Evolutionary conservation across 2,888 invertebrate genomes (phyloP), one percentile per base, ranked within the genome.

Genomic region (Drosophila limbata): DNA sequence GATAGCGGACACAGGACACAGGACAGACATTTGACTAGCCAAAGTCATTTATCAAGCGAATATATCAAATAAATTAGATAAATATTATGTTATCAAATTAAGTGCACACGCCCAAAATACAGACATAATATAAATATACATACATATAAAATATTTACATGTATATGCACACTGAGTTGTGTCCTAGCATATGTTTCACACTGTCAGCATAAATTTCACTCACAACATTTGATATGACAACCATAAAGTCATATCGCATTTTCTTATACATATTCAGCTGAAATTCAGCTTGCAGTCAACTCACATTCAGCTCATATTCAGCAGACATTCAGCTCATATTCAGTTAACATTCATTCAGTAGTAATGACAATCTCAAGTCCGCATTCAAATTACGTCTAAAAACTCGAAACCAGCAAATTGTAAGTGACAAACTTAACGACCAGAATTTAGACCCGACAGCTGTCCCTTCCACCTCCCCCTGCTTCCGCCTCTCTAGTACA

Each of bases 71-170:
- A 82, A 88, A 80, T 83, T 80, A 85, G 78, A 81, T 83, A 83
- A 85, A 80, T 76, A 86, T 80, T 78, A 79, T 88, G 76, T 84
- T 83, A 83, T 76, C 81, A 80, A 76, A 88, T 86, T 78, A 86
- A 77, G 64, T 73, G 70, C 47, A 17, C 52, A 63, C 55, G 51
- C 69, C 59, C 60, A 63, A 53, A 25, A n/a, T 4, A 21, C 11
- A 44, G 19, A 31, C 15, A 15, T 10, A 53, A 35, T n/a, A 59
- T 17, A 39, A 33, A 60, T 8, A 21, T 21, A 33, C 2, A n/a
- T 3, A 51, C 9, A 21, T 19, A 21, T 11, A 50, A 9, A 50
- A 21, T 21, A 21, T 21, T 21, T 21, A 21, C 21, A 51, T n/a
- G 40, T n/a, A 63, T 1, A 33, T 9, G 53, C 13, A 42, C 19